A percentile compares a stretch with the other conserved stretches of the same genome.
Evolutionary conservation across 2,797 vertebrate species (phyloP).

Genomic region (Acropternis orthonyx): DNA sequence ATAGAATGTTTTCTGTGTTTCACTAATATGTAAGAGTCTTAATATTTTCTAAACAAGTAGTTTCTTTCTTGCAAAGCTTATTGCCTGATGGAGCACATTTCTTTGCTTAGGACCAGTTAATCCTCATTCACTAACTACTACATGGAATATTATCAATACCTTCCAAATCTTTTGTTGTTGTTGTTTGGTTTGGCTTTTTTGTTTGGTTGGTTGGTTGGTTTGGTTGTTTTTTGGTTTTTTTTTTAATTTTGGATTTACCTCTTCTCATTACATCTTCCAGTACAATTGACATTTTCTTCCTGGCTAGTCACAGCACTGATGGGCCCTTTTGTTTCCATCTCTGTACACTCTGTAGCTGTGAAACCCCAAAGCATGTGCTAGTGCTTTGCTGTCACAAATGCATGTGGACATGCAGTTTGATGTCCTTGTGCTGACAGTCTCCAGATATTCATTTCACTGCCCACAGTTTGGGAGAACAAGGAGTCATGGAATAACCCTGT

Average conservation of each 20-base stretch:
- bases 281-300: not conserved
- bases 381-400: not conserved
- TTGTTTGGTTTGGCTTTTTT: not conserved
- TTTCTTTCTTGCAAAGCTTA: not conserved
- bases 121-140: not conserved
- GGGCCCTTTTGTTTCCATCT: not conserved
- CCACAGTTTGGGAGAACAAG: not conserved
- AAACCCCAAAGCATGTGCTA: not conserved
- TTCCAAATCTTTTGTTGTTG: not conserved
- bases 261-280: not conserved
- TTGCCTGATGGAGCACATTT: not conserved
- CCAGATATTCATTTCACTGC: not conserved
- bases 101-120: not conserved
- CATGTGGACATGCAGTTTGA: fast-evolving
- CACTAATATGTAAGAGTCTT: not conserved
- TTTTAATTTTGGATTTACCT: not conserved
- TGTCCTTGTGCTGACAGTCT: not conserved
- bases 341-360: not conserved
- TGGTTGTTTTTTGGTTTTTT: not conserved
- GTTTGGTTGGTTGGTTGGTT: not conserved
- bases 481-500: not conserved
- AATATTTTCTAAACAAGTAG: not conserved
- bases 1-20: not conserved
- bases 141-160: not conserved
- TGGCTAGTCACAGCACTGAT: not conserved